Evolutionary conservation across 2,888 invertebrate genomes (phyloP), one percentile per base, ranked within the genome.

Genomic region (Agonopterix alstromeriana): DNA sequence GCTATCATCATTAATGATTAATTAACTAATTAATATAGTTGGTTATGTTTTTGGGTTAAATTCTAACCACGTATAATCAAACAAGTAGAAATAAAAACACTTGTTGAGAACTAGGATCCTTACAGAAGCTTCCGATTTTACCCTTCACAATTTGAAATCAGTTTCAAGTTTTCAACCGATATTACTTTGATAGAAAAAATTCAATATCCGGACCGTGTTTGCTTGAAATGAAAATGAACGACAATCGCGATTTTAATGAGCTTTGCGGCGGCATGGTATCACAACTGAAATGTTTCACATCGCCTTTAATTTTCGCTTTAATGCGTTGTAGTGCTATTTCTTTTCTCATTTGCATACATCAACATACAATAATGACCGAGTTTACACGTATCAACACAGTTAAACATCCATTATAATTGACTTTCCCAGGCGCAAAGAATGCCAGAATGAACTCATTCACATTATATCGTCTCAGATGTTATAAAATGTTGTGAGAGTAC

Each of bases 401-500:
- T 45, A 45, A 45, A 45, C 36, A n/a, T 8, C 36, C 36, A 36
- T 45, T 10, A 45, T 45, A 45, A 45, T 36, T 45, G n/a, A 42
- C 42, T 42, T 42, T 5, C 42, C 9, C 12, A 42, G 42, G 9
- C 42, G 10, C 11, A 42, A 10, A 9, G 42, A 11, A 12, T 10
- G 42, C 9, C 12, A 12, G 11, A 8, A 42, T 42, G 42, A 42
- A 42, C 42, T 42, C 42, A 12, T 42, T 43, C 45, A 43, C 48
- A 46, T 44, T 47, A 44, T 11, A 49, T 27, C 27, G 27, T 27
- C 27, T 27, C 27, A 27, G 27, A 27, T 27, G 27, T 27, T 43
- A 45, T 47, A 38, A 51, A 53, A 43, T 46, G 46, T 42, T 27
- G 7, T 27, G 27, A 46, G 47, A 51, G 5, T 27, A 27, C 7